Conservation (phyloP, 1,140 invertebrate genomes). For the Rhagoletis zephyria region DNA sequence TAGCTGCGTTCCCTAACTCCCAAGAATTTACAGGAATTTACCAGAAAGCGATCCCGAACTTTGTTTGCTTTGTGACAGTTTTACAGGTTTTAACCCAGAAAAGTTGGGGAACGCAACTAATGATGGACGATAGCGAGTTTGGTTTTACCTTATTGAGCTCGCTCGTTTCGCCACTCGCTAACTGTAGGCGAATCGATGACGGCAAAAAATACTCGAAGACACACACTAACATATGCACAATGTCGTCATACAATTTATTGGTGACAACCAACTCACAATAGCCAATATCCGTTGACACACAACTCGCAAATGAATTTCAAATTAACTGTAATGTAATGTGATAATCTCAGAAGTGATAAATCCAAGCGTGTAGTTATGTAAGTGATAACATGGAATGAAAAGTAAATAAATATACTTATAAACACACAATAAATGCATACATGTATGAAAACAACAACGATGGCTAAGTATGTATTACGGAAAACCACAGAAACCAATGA, state of each 20-base stretch:
- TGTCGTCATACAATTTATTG: background rate
- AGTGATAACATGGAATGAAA: background rate
- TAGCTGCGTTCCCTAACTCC: too few relatives aligned
- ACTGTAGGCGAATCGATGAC: too few relatives aligned
- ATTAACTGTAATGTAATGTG: background rate
- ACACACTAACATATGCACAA: background rate
- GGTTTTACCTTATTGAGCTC: too few relatives aligned
- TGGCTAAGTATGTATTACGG: background rate
- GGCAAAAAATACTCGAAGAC: too few relatives aligned
- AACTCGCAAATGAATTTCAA: constrained; percentile 30
- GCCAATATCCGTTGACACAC: constrained; percentile 1
- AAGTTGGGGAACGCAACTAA: too few relatives aligned
- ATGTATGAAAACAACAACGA: background rate
- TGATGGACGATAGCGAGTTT: too few relatives aligned
- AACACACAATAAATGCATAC: too few relatives aligned
- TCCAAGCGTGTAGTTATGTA: background rate
- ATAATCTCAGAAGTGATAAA: constrained; percentile 22
- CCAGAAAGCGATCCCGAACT: too few relatives aligned
- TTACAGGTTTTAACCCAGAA: too few relatives aligned
- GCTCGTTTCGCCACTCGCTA: too few relatives aligned
- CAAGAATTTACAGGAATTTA: too few relatives aligned
- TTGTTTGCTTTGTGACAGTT: too few relatives aligned
- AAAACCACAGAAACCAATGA: background rate
- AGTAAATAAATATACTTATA: background rate
- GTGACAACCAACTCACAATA: background rate